A percentile compares a stretch with the other conserved stretches of the same genome.
Evolutionary conservation across 1,140 invertebrate species (phyloP).

Genomic region (Drosophila arawakana): DNA sequence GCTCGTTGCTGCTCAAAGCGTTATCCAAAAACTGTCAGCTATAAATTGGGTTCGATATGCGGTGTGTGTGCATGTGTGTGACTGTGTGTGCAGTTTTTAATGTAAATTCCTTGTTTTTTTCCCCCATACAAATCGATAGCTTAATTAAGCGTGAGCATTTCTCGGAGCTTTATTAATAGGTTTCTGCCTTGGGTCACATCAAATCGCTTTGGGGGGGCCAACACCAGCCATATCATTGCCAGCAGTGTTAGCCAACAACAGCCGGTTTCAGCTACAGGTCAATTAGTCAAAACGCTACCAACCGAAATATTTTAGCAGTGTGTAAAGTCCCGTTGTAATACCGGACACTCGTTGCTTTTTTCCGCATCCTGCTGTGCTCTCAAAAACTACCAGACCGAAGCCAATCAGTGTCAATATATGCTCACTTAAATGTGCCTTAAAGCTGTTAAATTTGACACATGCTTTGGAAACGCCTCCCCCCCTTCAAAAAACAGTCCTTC

Average conservation of each 20-base stretch:
- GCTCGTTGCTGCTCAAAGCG: neutral
- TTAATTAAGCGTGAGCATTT: slow-evolving; percentile 79
- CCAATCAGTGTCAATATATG: slow-evolving; percentile 61
- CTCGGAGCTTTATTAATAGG: slow-evolving; percentile 72
- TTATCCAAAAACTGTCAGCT: slow-evolving; percentile 30
- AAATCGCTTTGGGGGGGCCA: slow-evolving; percentile 16
- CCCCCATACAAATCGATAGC: slow-evolving; percentile 69
- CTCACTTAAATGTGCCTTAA: slow-evolving; percentile 65
- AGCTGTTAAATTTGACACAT: slow-evolving; percentile 53
- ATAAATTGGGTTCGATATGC: slow-evolving; percentile 15
- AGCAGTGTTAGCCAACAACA: slow-evolving; percentile 45
- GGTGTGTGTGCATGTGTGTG: neutral
- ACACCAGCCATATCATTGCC: slow-evolving; percentile 46
- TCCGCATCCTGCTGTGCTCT: slow-evolving; percentile 2
- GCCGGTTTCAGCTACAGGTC: slow-evolving; percentile 55
- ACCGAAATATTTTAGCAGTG: slow-evolving; percentile 19
- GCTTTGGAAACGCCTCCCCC: neutral
- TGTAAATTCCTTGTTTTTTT: slow-evolving; percentile 49
- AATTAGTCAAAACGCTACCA: slow-evolving; percentile 68
- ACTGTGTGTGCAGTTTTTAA: neutral
- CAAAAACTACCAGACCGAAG: slow-evolving; percentile 38
- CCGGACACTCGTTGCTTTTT: neutral
- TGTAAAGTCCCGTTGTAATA: neutral
- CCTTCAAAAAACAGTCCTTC: neutral
- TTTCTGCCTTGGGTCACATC: slow-evolving; percentile 59